Conservation (phyloP, 2,797 vertebrate species). For the Adelosebastes latens region DNA sequence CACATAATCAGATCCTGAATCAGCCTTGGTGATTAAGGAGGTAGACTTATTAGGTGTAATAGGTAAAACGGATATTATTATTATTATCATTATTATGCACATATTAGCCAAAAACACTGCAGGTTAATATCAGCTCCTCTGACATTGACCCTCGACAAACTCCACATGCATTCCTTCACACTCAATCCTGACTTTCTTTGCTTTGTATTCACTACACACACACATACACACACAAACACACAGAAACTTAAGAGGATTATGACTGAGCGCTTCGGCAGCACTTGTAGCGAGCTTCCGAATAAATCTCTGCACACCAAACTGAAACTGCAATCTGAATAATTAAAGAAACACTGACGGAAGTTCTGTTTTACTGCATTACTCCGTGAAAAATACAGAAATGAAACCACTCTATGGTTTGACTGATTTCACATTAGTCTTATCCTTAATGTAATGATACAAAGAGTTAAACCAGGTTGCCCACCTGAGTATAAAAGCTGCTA, state of each 20-base stretch:
- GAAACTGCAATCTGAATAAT: slow-evolving; percentile 9
- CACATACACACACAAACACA: slow-evolving; percentile 16
- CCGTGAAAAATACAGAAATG: slow-evolving; percentile 2
- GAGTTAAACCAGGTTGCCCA: slow-evolving; percentile 1
- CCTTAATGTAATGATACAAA: not conserved
- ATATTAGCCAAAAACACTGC: not conserved
- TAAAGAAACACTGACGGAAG: not conserved
- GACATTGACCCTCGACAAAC: not conserved
- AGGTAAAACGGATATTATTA: not conserved
- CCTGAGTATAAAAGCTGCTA: slow-evolving; percentile 21
- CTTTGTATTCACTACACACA: slow-evolving; percentile 44
- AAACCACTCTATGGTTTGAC: not conserved
- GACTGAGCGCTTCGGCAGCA: slow-evolving; percentile 48
- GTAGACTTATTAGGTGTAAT: not conserved
- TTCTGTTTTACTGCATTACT: not conserved
- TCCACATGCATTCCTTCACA: not conserved
- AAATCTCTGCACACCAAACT: slow-evolving; percentile 37
- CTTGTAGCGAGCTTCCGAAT: slow-evolving; percentile 48
- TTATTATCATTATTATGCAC: not conserved
- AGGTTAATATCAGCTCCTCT: not conserved
- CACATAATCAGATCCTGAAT: slow-evolving; percentile 17
- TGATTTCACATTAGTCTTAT: not conserved
- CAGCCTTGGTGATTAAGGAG: not conserved
- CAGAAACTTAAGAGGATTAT: slow-evolving; percentile 69
- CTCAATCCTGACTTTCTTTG: slow-evolving; percentile 26